Conservation (phyloP, 2,797 vertebrate species). For the Amblyraja radiata region DNA sequence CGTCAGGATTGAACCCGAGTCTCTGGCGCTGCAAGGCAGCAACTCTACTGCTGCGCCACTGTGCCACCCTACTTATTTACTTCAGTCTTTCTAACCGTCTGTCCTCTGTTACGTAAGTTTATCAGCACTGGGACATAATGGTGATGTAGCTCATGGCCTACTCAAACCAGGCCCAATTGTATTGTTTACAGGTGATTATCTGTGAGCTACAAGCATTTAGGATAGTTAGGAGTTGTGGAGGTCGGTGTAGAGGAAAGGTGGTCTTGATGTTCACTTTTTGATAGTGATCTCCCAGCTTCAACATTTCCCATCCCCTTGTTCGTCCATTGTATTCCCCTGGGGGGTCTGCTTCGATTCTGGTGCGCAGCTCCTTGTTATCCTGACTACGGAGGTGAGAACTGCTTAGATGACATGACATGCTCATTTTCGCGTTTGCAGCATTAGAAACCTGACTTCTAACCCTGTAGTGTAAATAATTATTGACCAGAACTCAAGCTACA, state of each 20-base stretch:
- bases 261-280: not conserved
- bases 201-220: not conserved
- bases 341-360: not conserved
- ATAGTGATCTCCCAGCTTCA: not conserved
- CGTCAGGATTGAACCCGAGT: too few relatives aligned
- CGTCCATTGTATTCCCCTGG: not conserved
- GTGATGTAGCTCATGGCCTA: not conserved
- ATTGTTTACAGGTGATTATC: not conserved
- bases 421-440: not conserved
- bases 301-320: not conserved
- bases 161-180: not conserved
- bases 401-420: not conserved
- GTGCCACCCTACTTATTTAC: not conserved
- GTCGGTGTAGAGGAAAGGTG: too few relatives aligned
- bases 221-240: too few relatives aligned
- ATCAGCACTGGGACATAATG: not conserved
- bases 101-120: not conserved
- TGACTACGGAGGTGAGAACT: not conserved
- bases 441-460: not conserved
- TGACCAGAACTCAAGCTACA: slow-evolving; percentile 18
- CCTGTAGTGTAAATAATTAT: slow-evolving; percentile 18
- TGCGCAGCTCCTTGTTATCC: not conserved
- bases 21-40: too few relatives aligned
- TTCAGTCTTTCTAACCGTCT: not conserved
- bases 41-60: too few relatives aligned